Conservation (phyloP, 2,888 invertebrate species). For the Furcula furcula region DNA sequence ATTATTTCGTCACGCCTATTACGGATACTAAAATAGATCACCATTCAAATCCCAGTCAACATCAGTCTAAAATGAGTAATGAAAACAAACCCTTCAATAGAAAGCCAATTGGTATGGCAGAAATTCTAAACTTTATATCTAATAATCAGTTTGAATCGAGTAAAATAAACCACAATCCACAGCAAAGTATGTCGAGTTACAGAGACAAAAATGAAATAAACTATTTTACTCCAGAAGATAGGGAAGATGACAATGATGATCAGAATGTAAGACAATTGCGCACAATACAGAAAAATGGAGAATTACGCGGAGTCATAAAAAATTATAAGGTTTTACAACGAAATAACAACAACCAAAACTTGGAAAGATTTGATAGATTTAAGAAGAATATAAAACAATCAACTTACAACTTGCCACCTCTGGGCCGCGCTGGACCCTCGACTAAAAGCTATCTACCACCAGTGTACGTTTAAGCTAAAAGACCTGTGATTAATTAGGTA, state of each 20-base stretch:
- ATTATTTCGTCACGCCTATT: constrained; percentile 27
- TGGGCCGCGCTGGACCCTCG: constrained; percentile 72
- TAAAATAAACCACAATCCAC: constrained; percentile 55
- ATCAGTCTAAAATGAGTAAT: constrained; percentile 45
- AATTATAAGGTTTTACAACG: constrained; percentile 73
- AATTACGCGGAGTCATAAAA: constrained; percentile 62
- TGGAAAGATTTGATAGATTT: constrained; percentile 36
- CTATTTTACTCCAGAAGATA: constrained; percentile 36
- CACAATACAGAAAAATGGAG: constrained; percentile 49
- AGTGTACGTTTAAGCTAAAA: constrained; percentile 51
- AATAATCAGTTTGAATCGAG: constrained; percentile 68
- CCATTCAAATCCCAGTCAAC: constrained; percentile 44
- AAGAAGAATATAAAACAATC: constrained; percentile 48
- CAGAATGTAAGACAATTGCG: constrained; percentile 36
- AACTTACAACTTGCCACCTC: constrained; percentile 56
- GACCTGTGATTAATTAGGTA: constrained; percentile 51
- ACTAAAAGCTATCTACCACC: constrained; percentile 70
- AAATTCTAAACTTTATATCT: constrained; percentile 61
- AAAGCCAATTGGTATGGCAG: constrained; percentile 56
- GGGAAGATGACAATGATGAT: constrained; percentile 29
- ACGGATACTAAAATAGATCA: constrained; percentile 47
- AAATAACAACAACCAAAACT: constrained; percentile 46
- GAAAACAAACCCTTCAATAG: constrained; percentile 46
- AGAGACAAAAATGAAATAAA: constrained; percentile 43
- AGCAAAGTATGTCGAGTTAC: constrained; percentile 31